Base-by-base conservation (phyloP, 2,888 invertebrate species). In the Apoderus coryli region DNA sequence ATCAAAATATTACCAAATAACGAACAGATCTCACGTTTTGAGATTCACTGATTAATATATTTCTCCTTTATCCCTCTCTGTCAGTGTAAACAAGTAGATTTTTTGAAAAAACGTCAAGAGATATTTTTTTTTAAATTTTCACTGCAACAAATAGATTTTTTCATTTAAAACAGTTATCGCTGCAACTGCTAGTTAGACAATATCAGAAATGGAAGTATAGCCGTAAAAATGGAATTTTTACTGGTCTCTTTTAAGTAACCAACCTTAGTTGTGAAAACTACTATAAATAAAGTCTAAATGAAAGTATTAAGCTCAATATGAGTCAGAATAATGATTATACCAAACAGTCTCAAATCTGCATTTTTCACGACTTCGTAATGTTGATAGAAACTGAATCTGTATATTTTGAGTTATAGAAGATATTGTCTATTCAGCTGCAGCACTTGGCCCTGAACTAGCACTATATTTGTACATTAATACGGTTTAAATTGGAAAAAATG, bases 401-500 rank as follows among this genome's bases (percentile, higher is more conserved):
- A n/a, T n/a, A n/a, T n/a, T n/a, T n/a, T n/a, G n/a, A n/a, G n/a
- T n/a, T n/a, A n/a, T 19, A n/a, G 6, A 7, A 7, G 19, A 19
- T 19, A 19, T 19, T 19, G 10, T 25, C 29, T 16, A 33, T 25
- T n/a, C 22, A 33, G 27, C 28, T 29, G 24, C 14, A 23, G 10
- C 29, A 24, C 6, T 16, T 10, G 5, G 14, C 11, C 24, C 14
- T 10, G 25, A 16, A 30, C 29, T 33, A 33, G 29, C 25, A 14
- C 25, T 33, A 31, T 31, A 41, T 39, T 42, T 41, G 42, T 42
- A 41, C 41, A 41, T 41, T 38, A 39, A 42, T 35, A 39, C 31
- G 37, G 38, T 29, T 27, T 19, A 37, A 37, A 38, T 39, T 37
- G 38, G 37, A 35, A 38, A 40, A 42, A 42, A 39, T 39, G 40